Conservation (phyloP, 2,797 vertebrate species). For the Linurgus olivaceus region DNA sequence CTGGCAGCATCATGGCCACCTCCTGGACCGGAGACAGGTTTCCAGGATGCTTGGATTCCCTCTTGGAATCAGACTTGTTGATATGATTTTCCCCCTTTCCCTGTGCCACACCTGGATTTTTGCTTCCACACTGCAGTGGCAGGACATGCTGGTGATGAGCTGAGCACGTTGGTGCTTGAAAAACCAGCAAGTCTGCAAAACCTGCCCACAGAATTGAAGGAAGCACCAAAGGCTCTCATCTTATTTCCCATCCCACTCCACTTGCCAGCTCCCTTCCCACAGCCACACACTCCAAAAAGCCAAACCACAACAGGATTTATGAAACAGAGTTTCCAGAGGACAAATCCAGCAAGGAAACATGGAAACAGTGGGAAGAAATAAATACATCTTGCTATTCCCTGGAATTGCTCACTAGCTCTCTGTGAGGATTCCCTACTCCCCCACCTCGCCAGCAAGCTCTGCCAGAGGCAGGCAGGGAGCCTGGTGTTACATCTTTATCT, state of each 20-base stretch:
- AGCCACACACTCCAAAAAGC: not conserved
- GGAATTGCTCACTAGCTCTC: not conserved
- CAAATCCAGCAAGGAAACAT: not conserved
- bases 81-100: not conserved
- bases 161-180: not conserved
- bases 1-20: not conserved
- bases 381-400: not conserved
- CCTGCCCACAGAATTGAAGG: not conserved
- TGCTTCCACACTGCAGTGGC: not conserved
- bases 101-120: not conserved
- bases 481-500: slow-evolving; percentile 5
- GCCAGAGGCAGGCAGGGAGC: not conserved
- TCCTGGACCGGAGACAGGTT: not conserved
- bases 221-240: not conserved
- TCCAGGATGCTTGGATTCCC: not conserved
- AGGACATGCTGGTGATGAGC: not conserved
- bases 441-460: not conserved
- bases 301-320: not conserved
- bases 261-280: not conserved
- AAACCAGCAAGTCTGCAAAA: not conserved
- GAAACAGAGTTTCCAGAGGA: not conserved
- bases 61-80: not conserved
- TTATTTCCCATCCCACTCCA: not conserved
- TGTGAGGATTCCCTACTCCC: not conserved
- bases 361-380: not conserved